Base-by-base conservation (phyloP, 2,888 invertebrate species). In the Chorisops tibialis region DNA sequence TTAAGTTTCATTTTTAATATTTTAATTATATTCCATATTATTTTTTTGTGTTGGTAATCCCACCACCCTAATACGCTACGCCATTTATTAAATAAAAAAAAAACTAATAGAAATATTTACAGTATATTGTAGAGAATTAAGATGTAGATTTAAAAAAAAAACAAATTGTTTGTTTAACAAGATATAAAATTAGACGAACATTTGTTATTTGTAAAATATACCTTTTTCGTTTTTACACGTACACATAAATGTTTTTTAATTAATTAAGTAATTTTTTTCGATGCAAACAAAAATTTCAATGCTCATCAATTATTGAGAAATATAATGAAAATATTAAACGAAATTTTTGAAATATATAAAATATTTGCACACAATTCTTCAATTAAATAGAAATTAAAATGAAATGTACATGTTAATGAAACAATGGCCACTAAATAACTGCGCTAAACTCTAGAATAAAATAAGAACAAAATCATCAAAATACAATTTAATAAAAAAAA, bases 241-340 rank as follows among this genome's bases (percentile, higher is more conserved):
- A 54, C 41, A 22, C 35, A 62, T 43, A 63, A 41, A 54, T 49
- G 48, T 56, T 60, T 61, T 48, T 38, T 49, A 43, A 19, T 60
- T 16, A 41, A 49, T n/a, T 14, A 30, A 54, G 52, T 61, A 47
- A 56, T 56, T 47, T 11, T 47, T 11, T 12, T 47, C 18, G 21
- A 48, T 41, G 49, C 54, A 60, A 59, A 62, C 50, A 56, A 60
- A 30, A 30, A 59, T 63, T 63, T 61, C 60, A 59, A 56, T 63
- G 63, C 63, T 63, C 63, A 63, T 63, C 21, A 39, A 37, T 54
- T 51, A 51, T 38, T 39, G 11, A 51, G 35, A 48, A 48, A 30
- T 30, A 30, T 30, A 7, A 30, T 7, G 30, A 30, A 30, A 30
- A 30, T 5, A n/a, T n/a, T n/a, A 30, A 30, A 30, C 30, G 30